A percentile compares a stretch with the other conserved stretches of the same genome.
Evolutionary conservation across 2,797 vertebrate species (phyloP).

Genomic region (Psittacula derbiana): DNA sequence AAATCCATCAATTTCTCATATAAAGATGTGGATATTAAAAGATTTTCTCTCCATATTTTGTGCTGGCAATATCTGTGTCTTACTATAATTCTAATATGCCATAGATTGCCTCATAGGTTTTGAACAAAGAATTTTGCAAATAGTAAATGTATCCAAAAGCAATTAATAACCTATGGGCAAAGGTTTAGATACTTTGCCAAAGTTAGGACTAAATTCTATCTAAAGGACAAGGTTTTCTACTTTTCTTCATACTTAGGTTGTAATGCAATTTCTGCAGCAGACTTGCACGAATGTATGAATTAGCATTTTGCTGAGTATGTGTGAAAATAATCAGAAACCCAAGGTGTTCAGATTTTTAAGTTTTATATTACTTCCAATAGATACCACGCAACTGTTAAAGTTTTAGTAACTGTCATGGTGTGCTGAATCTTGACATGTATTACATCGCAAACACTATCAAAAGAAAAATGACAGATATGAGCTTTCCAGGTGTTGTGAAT

Average conservation of each 20-base stretch:
- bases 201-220: neutral
- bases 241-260: neutral
- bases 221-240: neutral
- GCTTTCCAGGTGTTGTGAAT: neutral
- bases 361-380: neutral
- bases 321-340: neutral
- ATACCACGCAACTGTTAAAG: neutral
- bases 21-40: neutral
- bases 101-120: neutral
- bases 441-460: neutral
- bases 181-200: neutral
- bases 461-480: neutral
- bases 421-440: neutral
- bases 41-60: neutral
- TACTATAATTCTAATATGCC: neutral
- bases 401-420: neutral
- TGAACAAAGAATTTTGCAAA: neutral
- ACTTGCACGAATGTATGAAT: neutral
- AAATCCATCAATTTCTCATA: neutral
- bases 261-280: neutral
- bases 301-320: neutral
- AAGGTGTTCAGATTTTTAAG: neutral
- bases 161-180: neutral
- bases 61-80: neutral
- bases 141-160: neutral